A percentile compares a stretch with the other conserved stretches of the same genome.
phyloP scores from a whole-genome alignment of 2,888 invertebrate species.

The Drosophila silvestris region DNA sequence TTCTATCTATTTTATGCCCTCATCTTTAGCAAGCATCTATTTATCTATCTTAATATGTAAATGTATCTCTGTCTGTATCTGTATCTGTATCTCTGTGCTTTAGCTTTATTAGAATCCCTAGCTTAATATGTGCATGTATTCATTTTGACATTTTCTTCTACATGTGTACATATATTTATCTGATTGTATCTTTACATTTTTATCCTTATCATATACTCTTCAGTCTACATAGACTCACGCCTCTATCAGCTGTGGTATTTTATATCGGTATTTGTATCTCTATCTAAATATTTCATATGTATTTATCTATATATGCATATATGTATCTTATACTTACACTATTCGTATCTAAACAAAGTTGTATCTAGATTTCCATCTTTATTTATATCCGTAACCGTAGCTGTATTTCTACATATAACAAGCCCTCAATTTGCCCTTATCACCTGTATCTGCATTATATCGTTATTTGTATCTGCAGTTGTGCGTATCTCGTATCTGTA shows the following conservation, averaged over 20 bases:
- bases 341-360: neutral
- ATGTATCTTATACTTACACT: neutral
- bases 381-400: neutral
- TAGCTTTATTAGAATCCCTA: neutral
- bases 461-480: conserved; percentile 4
- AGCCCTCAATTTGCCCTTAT: neutral
- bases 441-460: conserved; percentile 3
- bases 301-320: too few relatives aligned
- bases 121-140: neutral
- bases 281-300: too few relatives aligned
- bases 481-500: conserved; percentile 8
- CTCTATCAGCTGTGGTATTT: neutral
- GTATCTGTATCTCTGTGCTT: neutral
- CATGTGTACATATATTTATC: neutral
- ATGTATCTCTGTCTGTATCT: neutral
- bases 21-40: conserved; percentile 3
- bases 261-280: neutral
- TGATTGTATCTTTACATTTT: neutral
- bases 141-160: neutral
- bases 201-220: neutral
- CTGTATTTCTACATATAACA: neutral
- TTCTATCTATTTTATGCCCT: neutral
- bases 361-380: neutral
- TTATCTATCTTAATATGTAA: neutral
- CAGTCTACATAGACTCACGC: neutral